phyloP scores from a whole-genome alignment of 2,113 vertebrate species.

The Ellobius talpinus region DNA sequence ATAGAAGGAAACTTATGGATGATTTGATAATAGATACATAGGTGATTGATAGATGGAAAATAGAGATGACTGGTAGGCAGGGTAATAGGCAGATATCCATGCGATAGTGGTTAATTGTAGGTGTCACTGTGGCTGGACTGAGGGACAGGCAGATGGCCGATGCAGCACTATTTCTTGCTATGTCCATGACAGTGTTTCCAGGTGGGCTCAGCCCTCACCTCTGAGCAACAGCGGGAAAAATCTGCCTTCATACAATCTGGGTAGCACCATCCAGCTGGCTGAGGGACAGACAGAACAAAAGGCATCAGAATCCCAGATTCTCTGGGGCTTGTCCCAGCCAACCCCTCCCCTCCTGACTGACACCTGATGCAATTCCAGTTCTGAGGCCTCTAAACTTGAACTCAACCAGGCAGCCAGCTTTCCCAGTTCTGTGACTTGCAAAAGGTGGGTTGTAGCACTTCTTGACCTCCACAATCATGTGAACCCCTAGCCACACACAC shows the following conservation, averaged over 20 bases:
- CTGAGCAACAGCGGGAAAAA: background rate
- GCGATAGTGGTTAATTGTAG: background rate
- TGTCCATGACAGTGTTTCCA: no score
- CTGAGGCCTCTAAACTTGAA: background rate
- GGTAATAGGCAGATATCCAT: no score
- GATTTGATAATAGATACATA: background rate
- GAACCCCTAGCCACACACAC: background rate
- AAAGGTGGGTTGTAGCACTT: no score
- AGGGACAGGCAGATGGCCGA: background rate
- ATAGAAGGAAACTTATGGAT: background rate
- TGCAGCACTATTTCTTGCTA: background rate
- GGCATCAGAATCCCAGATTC: background rate
- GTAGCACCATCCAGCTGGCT: background rate
- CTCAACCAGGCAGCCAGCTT: background rate
- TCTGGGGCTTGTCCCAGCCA: background rate
- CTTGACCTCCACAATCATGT: no score
- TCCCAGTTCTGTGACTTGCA: background rate
- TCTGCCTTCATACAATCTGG: background rate
- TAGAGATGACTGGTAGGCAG: background rate
- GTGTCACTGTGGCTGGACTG: background rate
- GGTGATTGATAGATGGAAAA: background rate
- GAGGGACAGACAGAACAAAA: background rate
- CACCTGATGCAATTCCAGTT: background rate
- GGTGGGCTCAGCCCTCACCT: background rate
- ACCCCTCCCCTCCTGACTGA: fast-evolving